These are phyloP conservation scores for Poeciliopsis occidentalis DNA, from an alignment of 2,113 vertebrate species.

Conservation along the genomic window DNA sequence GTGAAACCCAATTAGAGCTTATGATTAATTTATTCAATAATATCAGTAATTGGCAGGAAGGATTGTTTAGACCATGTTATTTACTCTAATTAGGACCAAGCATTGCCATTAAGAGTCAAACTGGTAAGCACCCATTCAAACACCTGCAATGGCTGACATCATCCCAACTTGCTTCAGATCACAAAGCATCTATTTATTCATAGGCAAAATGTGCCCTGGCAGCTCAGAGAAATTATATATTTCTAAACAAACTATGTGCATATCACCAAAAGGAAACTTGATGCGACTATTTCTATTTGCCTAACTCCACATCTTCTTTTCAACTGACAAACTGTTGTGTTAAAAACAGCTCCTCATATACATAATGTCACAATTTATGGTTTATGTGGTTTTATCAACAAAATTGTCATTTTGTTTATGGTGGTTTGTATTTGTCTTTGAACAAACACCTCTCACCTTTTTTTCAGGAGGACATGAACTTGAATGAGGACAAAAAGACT, in stretches of 20 bases:
- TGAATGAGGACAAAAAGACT: conserved; percentile 96
- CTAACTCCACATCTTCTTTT: not conserved
- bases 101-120: not conserved
- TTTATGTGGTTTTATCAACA: not conserved
- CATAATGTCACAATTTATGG: not conserved
- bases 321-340: not conserved
- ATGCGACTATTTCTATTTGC: not conserved
- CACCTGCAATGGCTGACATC: not conserved
- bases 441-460: not conserved
- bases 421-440: not conserved
- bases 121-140: not conserved
- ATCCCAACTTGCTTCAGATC: not conserved
- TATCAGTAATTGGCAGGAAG: not conserved
- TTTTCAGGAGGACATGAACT: conserved; percentile 97
- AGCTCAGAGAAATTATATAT: not conserved
- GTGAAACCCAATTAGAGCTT: not conserved
- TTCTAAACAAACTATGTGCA: not conserved
- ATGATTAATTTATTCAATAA: not conserved
- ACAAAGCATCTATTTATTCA: not conserved
- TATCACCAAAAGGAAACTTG: not conserved
- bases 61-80: not conserved
- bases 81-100: not conserved
- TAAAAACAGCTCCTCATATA: not conserved
- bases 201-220: not conserved
- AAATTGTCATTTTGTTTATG: not conserved